phyloP scores from a whole-genome alignment of 2,797 vertebrate genomes.

The Hippoglossus hippoglossus region DNA sequence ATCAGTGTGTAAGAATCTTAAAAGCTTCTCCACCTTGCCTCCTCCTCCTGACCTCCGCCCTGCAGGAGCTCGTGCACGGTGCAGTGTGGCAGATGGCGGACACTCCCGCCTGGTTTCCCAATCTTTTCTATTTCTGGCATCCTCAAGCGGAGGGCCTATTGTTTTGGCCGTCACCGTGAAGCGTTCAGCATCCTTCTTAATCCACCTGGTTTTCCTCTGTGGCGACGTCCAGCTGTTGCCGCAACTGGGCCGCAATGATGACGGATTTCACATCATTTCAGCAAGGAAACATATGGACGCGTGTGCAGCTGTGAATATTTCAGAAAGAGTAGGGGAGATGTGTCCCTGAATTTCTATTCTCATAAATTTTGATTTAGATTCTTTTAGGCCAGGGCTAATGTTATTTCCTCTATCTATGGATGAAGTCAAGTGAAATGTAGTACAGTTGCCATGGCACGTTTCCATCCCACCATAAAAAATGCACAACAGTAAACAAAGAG shows the following conservation, averaged over 20 bases:
- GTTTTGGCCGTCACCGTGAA: slow-evolving; percentile 20
- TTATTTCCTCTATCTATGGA: too few species aligned
- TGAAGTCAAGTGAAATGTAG: too few species aligned
- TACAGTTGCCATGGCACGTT: background rate
- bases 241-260: background rate
- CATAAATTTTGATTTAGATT: too few species aligned
- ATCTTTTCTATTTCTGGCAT: slow-evolving; percentile 47
- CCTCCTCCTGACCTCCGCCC: slow-evolving; percentile 30
- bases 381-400: too few species aligned
- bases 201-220: slow-evolving; percentile 22
- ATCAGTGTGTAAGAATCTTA: slow-evolving; percentile 27
- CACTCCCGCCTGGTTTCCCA: slow-evolving; percentile 29
- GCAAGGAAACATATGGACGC: background rate
- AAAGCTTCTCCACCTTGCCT: background rate
- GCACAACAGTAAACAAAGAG: background rate
- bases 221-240: slow-evolving; percentile 35
- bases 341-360: too few species aligned
- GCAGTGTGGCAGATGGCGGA: slow-evolving; percentile 47
- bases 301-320: background rate
- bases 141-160: slow-evolving; percentile 17
- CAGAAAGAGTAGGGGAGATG: too few species aligned
- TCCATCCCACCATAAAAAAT: background rate
- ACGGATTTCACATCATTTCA: background rate
- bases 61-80: slow-evolving; percentile 15
- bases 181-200: slow-evolving; percentile 40